Evolutionary conservation across 2,113 vertebrate species (phyloP).

Genomic region (Campylomormyrus tamandua): DNA sequence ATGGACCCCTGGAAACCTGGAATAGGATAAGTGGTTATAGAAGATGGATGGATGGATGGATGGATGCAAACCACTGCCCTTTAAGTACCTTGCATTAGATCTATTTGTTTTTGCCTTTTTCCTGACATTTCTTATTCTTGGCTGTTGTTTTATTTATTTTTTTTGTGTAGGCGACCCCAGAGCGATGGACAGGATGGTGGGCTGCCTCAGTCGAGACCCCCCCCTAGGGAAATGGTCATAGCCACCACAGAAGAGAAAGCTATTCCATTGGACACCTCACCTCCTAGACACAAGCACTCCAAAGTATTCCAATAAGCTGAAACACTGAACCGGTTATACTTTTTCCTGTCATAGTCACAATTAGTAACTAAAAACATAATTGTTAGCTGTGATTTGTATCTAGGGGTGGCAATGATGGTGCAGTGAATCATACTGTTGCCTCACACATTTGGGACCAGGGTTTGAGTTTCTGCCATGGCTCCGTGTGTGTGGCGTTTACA

Average conservation of each 20-base stretch:
- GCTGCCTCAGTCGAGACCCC: constrained; percentile 71
- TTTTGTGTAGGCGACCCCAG: constrained; percentile 75
- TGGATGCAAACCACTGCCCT: neutral
- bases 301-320: constrained; percentile 63
- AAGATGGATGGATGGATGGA: neutral
- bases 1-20: neutral
- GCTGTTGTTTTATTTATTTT: constrained; percentile 35
- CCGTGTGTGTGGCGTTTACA: neutral
- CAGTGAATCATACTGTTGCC: neutral
- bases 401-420: neutral
- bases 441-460: neutral
- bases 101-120: neutral
- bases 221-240: constrained; percentile 82
- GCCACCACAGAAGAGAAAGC: constrained; percentile 86
- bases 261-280: constrained; percentile 75
- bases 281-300: constrained; percentile 67
- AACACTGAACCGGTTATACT: neutral
- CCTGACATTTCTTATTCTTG: neutral
- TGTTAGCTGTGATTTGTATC: neutral
- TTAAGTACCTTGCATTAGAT: neutral
- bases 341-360: neutral
- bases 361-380: neutral
- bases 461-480: neutral
- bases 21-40: neutral
- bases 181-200: constrained; percentile 77